A percentile compares a stretch with the other conserved stretches of the same genome.
These are phyloP conservation scores for Gymnoscopelus braueri DNA, from an alignment of 2,797 vertebrate genomes.

Conservation along the genomic window DNA sequence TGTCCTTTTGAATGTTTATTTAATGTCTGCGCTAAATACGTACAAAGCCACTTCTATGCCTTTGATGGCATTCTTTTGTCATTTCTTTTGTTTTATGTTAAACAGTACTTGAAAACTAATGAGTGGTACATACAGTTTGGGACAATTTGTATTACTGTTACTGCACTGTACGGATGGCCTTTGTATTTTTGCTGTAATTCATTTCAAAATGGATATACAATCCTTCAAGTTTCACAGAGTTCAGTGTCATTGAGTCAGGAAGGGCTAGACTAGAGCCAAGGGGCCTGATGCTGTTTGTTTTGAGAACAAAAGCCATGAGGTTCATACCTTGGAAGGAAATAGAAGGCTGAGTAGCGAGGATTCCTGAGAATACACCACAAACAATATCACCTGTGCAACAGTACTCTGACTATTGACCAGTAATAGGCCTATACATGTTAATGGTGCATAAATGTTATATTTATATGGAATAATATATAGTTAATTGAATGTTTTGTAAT, in stretches of 20 bases:
- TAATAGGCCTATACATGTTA: not conserved
- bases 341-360: not conserved
- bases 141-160: conserved; percentile 2
- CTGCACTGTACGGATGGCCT: not conserved
- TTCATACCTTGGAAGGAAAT: not conserved
- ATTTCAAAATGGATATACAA: conserved; percentile 6
- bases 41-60: conserved; percentile 37
- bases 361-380: not conserved
- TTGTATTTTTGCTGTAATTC: conserved; percentile 8
- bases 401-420: not conserved
- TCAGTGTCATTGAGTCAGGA: not conserved
- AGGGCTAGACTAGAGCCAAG: not conserved
- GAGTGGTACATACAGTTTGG: conserved; percentile 23
- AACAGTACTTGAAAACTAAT: conserved; percentile 50
- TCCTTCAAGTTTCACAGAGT: conserved; percentile 1
- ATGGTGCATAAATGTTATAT: not conserved
- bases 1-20: conserved; percentile 40
- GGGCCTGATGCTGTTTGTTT: conserved; percentile 18
- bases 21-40: conserved; percentile 13
- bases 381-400: not conserved
- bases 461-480: conserved; percentile 4
- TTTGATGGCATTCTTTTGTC: not conserved
- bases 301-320: conserved; percentile 8
- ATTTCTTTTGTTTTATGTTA: conserved; percentile 1
- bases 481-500: conserved; percentile 26